phyloP scores from a whole-genome alignment of 2,888 invertebrate species.

The Clivina fossor region DNA sequence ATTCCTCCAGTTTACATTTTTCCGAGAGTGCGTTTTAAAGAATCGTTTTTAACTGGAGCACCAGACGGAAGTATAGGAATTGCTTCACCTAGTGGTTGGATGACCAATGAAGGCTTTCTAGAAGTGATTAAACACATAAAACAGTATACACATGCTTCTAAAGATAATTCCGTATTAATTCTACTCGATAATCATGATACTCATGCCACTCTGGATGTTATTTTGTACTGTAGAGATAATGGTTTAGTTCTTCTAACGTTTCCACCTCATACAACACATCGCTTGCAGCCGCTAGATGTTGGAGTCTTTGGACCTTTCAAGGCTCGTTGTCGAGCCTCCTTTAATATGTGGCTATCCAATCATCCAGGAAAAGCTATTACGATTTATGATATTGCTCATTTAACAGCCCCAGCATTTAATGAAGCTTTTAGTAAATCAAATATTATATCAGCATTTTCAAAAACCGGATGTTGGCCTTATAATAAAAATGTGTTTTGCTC shows the following conservation, averaged over 20 bases:
- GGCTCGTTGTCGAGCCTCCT: slow-evolving; percentile 41
- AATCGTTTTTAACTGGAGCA: slow-evolving; percentile 7
- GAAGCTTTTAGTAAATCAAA: slow-evolving; percentile 33
- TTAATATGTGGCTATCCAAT: slow-evolving; percentile 39
- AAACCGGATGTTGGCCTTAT: slow-evolving; percentile 29
- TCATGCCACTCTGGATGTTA: slow-evolving; percentile 31
- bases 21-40: slow-evolving; percentile 9
- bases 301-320: slow-evolving; percentile 43
- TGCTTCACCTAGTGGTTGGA: slow-evolving; percentile 7
- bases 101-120: slow-evolving; percentile 3
- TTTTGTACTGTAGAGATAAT: slow-evolving; percentile 44
- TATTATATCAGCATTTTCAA: slow-evolving; percentile 37
- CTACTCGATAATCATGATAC: slow-evolving; percentile 32
- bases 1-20: slow-evolving; percentile 15
- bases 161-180: slow-evolving; percentile 6
- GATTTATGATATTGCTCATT: slow-evolving; percentile 40
- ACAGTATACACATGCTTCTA: background rate
- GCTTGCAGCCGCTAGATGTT: slow-evolving; percentile 44
- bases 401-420: slow-evolving; percentile 25
- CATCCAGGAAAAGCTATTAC: slow-evolving; percentile 42
- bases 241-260: slow-evolving; percentile 46
- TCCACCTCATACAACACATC: slow-evolving; percentile 45
- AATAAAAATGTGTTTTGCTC: background rate
- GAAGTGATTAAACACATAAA: slow-evolving; percentile 16
- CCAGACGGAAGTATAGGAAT: slow-evolving; percentile 5